phyloP scores from a whole-genome alignment of 2,888 invertebrate species.

The Hypena proboscidalis region DNA sequence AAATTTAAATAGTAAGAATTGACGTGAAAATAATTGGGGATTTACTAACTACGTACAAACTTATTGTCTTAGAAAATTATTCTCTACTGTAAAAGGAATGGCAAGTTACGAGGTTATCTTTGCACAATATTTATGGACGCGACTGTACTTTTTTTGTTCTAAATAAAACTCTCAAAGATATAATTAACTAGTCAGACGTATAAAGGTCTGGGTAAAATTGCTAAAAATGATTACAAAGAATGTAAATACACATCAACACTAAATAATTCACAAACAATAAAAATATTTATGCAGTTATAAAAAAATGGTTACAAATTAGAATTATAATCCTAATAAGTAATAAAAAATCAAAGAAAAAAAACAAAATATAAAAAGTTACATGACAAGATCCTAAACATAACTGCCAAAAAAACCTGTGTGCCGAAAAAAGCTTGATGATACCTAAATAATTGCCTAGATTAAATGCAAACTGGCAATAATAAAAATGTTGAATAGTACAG shows the following conservation, averaged over 20 bases:
- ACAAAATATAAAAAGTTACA: too few species aligned
- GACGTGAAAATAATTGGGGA: constrained; percentile 61
- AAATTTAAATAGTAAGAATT: constrained; percentile 56
- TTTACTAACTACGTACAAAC: constrained; percentile 49
- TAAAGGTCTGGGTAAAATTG: too few species aligned
- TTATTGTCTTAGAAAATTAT: constrained; percentile 64
- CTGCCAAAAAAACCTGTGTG: too few species aligned
- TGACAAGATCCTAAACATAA: too few species aligned
- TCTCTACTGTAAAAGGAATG: constrained; percentile 50
- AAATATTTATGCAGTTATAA: not conserved
- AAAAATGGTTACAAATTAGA: not conserved
- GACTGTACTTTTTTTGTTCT: constrained; percentile 1
- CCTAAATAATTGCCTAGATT: too few species aligned
- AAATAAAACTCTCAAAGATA: too few species aligned
- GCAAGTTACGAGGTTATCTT: constrained; percentile 52
- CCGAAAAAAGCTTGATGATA: too few species aligned
- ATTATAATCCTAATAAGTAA: too few species aligned
- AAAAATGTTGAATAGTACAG: constrained; percentile 18
- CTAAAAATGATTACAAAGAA: too few species aligned
- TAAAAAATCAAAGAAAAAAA: too few species aligned
- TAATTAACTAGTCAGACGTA: too few species aligned
- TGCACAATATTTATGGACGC: constrained; percentile 11
- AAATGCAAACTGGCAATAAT: not conserved
- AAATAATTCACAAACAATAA: constrained; percentile 5
- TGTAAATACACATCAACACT: too few species aligned